phyloP scores from a whole-genome alignment of 2,113 vertebrate genomes.

The Hydropotes inermis region DNA sequence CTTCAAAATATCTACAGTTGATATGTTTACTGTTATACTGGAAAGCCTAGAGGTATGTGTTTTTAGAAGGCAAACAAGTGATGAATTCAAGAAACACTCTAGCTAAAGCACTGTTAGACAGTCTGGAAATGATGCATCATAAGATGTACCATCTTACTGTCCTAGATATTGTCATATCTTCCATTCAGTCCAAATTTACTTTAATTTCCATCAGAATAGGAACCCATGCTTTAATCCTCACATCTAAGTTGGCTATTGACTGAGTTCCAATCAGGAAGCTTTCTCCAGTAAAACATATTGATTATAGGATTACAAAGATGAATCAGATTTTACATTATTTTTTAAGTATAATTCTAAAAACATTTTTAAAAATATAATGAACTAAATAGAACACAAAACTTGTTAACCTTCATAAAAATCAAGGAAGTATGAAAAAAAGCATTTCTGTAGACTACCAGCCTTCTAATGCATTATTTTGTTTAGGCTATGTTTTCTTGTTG shows the following conservation, averaged over 20 bases:
- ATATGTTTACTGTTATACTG: neutral
- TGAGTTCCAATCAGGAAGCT: neutral
- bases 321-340: neutral
- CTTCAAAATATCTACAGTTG: neutral
- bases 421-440: neutral
- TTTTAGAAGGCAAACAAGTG: neutral
- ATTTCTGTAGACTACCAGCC: neutral
- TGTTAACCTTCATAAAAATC: neutral
- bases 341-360: neutral
- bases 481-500: neutral
- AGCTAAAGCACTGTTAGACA: neutral
- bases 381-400: neutral
- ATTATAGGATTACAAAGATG: neutral
- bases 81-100: neutral
- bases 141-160: neutral
- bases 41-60: neutral
- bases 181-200: neutral
- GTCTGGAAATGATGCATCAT: neutral
- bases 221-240: neutral
- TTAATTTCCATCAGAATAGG: neutral
- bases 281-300: neutral
- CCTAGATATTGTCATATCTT: neutral
- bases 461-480: neutral
- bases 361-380: neutral
- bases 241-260: neutral